Percentiles rank a stretch among this genome's conserved stretches.
These are phyloP conservation scores for Xiphophorus hellerii DNA, from an alignment of 2,113 vertebrate species.

Conservation along the genomic window DNA sequence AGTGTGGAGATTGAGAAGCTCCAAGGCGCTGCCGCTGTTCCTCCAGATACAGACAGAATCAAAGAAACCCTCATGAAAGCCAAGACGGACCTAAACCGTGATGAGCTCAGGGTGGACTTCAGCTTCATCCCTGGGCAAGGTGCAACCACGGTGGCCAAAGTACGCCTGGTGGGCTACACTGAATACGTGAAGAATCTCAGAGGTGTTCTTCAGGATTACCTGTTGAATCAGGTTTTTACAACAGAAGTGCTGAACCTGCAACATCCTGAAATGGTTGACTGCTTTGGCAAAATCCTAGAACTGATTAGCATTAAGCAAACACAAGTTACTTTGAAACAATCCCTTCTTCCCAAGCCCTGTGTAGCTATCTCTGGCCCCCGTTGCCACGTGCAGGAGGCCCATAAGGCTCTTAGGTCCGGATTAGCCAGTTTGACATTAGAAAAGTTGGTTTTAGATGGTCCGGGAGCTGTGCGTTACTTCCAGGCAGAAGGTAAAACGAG, in stretches of 20 bases:
- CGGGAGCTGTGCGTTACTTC: slow-evolving; percentile 62
- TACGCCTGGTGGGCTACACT: slow-evolving; percentile 62
- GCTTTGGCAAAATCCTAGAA: slow-evolving; percentile 41
- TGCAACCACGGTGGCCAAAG: background rate
- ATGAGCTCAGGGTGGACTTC: slow-evolving; percentile 35
- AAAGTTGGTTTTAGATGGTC: slow-evolving; percentile 44
- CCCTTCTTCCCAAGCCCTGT: slow-evolving; percentile 5
- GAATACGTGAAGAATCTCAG: slow-evolving; percentile 51
- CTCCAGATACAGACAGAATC: slow-evolving; percentile 39
- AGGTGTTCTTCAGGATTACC: slow-evolving; percentile 48
- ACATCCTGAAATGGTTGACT: slow-evolving; percentile 50
- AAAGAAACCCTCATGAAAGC: slow-evolving; percentile 45
- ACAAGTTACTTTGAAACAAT: slow-evolving; percentile 29
- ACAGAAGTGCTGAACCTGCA: slow-evolving; percentile 38
- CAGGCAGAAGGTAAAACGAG: slow-evolving; percentile 33
- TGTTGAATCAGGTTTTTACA: slow-evolving; percentile 28
- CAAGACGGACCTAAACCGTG: slow-evolving; percentile 35
- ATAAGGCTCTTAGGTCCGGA: slow-evolving; percentile 4
- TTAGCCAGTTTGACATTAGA: slow-evolving; percentile 34
- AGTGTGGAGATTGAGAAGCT: slow-evolving; percentile 26
- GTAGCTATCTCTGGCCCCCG: slow-evolving; percentile 59
- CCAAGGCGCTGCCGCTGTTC: slow-evolving; percentile 23
- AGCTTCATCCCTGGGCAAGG: slow-evolving; percentile 25
- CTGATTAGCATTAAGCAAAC: slow-evolving; percentile 32
- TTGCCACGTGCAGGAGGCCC: slow-evolving; percentile 22